A percentile compares a stretch with the other conserved stretches of the same genome.
Evolutionary conservation across 2,888 invertebrate genomes (phyloP).

Genomic region (Nemapogon koenigi): DNA sequence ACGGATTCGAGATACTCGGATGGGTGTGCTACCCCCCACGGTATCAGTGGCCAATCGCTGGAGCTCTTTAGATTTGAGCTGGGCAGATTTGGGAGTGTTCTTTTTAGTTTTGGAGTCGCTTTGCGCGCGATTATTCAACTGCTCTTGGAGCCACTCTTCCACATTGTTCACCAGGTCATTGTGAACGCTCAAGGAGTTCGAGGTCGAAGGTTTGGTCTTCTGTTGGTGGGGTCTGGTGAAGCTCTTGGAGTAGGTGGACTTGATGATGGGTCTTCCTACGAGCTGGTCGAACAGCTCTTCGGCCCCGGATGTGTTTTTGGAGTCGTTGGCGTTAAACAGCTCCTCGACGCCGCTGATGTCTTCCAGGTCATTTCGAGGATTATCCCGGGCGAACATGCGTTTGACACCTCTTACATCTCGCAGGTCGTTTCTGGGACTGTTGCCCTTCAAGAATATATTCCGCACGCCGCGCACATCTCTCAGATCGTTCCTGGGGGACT

Average conservation of each 20-base stretch:
- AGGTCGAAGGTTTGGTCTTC: slow-evolving; percentile 19
- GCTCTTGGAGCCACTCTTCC: slow-evolving; percentile 35
- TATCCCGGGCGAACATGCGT: slow-evolving; percentile 24
- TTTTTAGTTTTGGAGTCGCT: slow-evolving; percentile 13
- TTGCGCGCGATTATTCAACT: slow-evolving; percentile 25
- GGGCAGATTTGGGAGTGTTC: not conserved
- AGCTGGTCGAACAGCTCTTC: slow-evolving; percentile 33
- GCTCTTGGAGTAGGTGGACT: slow-evolving; percentile 35
- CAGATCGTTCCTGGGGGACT: slow-evolving; percentile 36
- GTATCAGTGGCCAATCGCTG: slow-evolving; percentile 31
- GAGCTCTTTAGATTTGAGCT: slow-evolving; percentile 23
- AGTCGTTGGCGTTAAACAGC: slow-evolving; percentile 28
- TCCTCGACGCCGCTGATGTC: slow-evolving; percentile 44
- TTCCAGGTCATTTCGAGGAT: slow-evolving; percentile 19
- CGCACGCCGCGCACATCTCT: slow-evolving; percentile 41
- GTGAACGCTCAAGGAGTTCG: slow-evolving; percentile 27
- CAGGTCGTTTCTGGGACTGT: slow-evolving; percentile 35
- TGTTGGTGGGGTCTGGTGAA: slow-evolving; percentile 20
- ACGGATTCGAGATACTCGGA: slow-evolving; percentile 22
- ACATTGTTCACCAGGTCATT: slow-evolving; percentile 26
- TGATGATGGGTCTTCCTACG: slow-evolving; percentile 30
- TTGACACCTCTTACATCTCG: slow-evolving; percentile 36
- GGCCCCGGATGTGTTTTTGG: slow-evolving; percentile 13
- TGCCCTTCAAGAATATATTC: slow-evolving; percentile 26
- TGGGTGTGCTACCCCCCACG: slow-evolving; percentile 26